Percentiles rank a stretch among this genome's conserved stretches.
Evolutionary conservation across 2,113 vertebrate genomes (phyloP).

Genomic region (Ginglymostoma cirratum): DNA sequence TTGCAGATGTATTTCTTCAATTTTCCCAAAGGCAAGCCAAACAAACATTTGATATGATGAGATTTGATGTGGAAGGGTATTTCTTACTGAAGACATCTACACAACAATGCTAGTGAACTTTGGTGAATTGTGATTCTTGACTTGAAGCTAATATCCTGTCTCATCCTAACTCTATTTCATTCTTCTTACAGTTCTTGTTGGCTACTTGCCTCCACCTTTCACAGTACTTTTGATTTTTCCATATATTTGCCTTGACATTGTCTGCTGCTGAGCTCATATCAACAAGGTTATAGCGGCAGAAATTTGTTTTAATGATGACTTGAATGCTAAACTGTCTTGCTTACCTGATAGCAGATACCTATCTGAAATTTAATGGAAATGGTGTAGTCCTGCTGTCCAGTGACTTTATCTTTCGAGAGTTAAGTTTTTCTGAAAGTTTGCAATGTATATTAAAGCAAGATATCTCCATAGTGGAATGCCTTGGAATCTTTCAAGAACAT

Average conservation of each 20-base stretch:
- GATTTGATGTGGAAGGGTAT: neutral
- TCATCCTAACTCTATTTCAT: too few species aligned
- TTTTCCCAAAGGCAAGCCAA: neutral
- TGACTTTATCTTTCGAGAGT: neutral
- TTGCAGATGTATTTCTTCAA: neutral
- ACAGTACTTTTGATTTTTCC: neutral
- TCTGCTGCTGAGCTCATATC: neutral
- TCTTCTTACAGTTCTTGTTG: neutral
- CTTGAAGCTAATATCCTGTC: neutral
- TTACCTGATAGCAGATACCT: neutral
- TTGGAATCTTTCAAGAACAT: neutral
- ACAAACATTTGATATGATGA: neutral
- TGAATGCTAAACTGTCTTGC: neutral
- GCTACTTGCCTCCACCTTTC: neutral
- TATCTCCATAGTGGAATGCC: neutral
- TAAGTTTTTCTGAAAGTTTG: neutral
- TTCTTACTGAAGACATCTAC: neutral
- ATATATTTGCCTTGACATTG: neutral
- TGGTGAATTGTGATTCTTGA: neutral
- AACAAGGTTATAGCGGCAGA: neutral
- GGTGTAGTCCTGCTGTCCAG: neutral
- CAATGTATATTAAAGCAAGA: neutral
- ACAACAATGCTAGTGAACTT: neutral
- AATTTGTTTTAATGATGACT: neutral
- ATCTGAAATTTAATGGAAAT: neutral